These are phyloP conservation scores for Diplazon laetatorius DNA, from an alignment of 2,888 invertebrate genomes.

Conservation along the genomic window DNA sequence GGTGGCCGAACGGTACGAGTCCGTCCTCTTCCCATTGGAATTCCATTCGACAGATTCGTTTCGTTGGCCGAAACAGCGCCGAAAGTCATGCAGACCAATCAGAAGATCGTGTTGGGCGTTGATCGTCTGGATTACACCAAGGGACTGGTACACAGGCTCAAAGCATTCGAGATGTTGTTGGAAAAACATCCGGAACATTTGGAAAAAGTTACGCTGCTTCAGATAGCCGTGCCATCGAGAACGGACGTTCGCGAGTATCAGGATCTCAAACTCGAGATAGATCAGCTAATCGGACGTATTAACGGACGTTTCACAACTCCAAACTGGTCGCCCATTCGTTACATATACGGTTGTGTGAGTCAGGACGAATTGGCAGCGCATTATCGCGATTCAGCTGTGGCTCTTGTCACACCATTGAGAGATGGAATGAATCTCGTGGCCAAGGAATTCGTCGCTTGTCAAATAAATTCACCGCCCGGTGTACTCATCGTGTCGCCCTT, in stretches of 20 bases:
- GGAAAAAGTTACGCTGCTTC: constrained; percentile 90
- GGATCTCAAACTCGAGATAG: constrained; percentile 95
- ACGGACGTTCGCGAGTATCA: constrained; percentile 96
- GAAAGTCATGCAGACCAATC: constrained; percentile 87
- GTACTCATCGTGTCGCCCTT: constrained; percentile 95
- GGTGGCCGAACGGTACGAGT: constrained; percentile 93
- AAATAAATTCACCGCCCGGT: constrained; percentile 93
- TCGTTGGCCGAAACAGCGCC: constrained; percentile 89
- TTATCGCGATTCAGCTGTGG: constrained; percentile 93
- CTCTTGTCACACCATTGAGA: constrained; percentile 92
- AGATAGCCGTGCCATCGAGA: constrained; percentile 94
- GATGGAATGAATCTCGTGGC: constrained; percentile 97
- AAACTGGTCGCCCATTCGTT: constrained; percentile 96
- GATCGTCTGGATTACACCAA: constrained; percentile 96
- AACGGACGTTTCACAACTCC: constrained; percentile 95
- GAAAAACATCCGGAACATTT: constrained; percentile 93
- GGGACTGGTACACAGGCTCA: constrained; percentile 92
- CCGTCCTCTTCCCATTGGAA: constrained; percentile 93
- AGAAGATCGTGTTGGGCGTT: constrained; percentile 93
- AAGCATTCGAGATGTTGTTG: constrained; percentile 91
- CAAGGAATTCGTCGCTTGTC: constrained; percentile 96
- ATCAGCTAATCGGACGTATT: constrained; percentile 93
- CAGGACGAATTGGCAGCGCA: constrained; percentile 94
- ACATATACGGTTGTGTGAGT: constrained; percentile 94
- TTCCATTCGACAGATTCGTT: constrained; percentile 94